These are phyloP conservation scores for Philereme transversata DNA, from an alignment of 2,888 invertebrate species.

Conservation along the genomic window DNA sequence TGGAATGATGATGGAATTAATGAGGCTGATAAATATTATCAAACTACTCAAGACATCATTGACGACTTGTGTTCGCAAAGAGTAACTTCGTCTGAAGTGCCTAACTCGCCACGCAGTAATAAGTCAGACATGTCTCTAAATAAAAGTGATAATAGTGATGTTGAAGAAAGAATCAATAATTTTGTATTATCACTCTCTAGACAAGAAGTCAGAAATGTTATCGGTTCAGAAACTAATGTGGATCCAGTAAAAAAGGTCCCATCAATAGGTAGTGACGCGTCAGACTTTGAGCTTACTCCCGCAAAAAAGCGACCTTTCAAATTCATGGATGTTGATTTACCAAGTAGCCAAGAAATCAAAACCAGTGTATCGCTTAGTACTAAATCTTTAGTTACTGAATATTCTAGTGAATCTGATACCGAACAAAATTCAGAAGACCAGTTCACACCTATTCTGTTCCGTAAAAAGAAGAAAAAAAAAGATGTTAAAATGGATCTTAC, in stretches of 20 bases:
- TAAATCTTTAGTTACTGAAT: slow-evolving; percentile 47
- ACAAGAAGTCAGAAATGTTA: slow-evolving; percentile 49
- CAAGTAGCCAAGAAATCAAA: slow-evolving; percentile 73
- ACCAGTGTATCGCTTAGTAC: slow-evolving; percentile 47
- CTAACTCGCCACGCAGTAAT: slow-evolving; percentile 30
- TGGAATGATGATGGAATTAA: slow-evolving; percentile 7
- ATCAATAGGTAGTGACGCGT: slow-evolving; percentile 52
- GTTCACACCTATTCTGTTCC: slow-evolving; percentile 55
- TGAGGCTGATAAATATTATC: slow-evolving; percentile 60
- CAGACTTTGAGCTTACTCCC: slow-evolving; percentile 62
- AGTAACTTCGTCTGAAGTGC: slow-evolving; percentile 36
- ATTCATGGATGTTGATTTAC: slow-evolving; percentile 63
- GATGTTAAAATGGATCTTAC: slow-evolving; percentile 59
- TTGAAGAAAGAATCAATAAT: slow-evolving; percentile 44
- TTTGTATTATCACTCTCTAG: slow-evolving; percentile 48
- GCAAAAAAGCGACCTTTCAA: slow-evolving; percentile 56
- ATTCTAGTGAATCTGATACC: slow-evolving; percentile 66
- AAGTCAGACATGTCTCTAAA: slow-evolving; percentile 29
- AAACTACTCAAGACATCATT: slow-evolving; percentile 67
- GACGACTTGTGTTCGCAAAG: slow-evolving; percentile 67
- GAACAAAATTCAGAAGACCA: slow-evolving; percentile 58
- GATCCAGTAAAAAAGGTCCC: slow-evolving; percentile 44
- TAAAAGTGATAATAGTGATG: slow-evolving; percentile 22
- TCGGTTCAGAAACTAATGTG: slow-evolving; percentile 44
- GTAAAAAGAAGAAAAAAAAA: slow-evolving; percentile 50